Evolutionary conservation across 2,888 invertebrate genomes (phyloP).

Genomic region (Aporophyla lueneburgensis): DNA sequence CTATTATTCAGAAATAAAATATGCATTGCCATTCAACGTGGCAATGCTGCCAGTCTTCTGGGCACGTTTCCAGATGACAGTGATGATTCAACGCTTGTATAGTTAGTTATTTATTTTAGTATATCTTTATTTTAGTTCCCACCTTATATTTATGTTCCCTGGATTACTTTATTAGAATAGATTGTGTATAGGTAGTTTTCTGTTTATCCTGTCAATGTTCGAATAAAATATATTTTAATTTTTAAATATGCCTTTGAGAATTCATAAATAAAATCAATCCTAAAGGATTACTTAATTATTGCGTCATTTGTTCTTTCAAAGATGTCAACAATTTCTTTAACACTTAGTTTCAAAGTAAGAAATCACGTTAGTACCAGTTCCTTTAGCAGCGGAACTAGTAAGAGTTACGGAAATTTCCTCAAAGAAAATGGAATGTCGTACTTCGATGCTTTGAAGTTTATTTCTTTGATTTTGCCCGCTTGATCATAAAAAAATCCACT

Average conservation of each 20-base stretch:
- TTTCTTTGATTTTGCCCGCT: conserved; percentile 49
- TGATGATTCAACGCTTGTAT: too few species aligned
- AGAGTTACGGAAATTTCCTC: conserved; percentile 37
- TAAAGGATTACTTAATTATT: neutral
- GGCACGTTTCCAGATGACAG: too few species aligned
- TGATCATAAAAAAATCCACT: conserved; percentile 30
- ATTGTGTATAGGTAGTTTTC: too few species aligned
- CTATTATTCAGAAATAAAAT: neutral
- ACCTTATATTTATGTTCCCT: too few species aligned
- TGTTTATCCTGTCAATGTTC: too few species aligned
- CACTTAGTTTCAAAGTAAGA: neutral
- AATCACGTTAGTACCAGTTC: conserved; percentile 23
- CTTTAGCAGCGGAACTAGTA: conserved; percentile 45
- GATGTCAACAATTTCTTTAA: neutral
- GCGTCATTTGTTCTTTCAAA: conserved; percentile 1
- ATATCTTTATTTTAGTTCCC: too few species aligned
- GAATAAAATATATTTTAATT: too few species aligned
- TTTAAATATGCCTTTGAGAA: neutral
- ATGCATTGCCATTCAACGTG: too few species aligned
- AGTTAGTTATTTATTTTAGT: too few species aligned
- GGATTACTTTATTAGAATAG: too few species aligned
- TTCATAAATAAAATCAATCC: neutral
- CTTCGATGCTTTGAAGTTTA: conserved; percentile 55
- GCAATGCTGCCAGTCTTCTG: too few species aligned
- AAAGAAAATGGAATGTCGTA: conserved; percentile 45